Evolutionary conservation across 2,113 vertebrate species (phyloP).

Genomic region (Acrocephalus kingi): DNA sequence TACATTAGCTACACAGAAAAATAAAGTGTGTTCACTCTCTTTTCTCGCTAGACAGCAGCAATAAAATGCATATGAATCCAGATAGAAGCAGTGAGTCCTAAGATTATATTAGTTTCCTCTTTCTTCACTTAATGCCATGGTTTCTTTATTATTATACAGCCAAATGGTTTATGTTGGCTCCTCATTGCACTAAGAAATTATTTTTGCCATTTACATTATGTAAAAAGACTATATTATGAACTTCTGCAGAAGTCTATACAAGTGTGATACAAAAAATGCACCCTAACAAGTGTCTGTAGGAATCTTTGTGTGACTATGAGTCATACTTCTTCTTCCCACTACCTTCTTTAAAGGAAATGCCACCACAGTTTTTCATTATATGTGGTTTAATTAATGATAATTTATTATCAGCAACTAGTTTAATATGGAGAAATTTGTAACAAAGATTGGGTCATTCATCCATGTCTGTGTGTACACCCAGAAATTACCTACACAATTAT

Average conservation of each 20-base stretch:
- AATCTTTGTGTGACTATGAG: background rate
- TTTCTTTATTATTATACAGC: background rate
- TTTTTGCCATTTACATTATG: background rate
- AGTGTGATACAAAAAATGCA: background rate
- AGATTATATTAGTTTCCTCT: background rate
- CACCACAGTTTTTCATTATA: background rate
- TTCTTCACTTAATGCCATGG: background rate
- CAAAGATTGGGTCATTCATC: background rate
- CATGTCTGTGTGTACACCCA: background rate
- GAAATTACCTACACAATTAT: background rate
- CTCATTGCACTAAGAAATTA: background rate
- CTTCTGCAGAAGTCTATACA: background rate
- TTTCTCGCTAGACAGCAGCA: background rate
- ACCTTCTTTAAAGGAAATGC: background rate
- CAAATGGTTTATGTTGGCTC: background rate
- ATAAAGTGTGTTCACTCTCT: background rate
- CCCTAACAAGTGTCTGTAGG: background rate
- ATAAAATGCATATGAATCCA: background rate
- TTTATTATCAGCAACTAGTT: background rate
- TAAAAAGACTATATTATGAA: background rate
- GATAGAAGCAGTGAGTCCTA: background rate
- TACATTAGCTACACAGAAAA: background rate
- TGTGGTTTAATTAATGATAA: background rate
- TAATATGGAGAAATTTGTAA: background rate
- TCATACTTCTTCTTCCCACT: background rate